phyloP scores from a whole-genome alignment of 2,888 invertebrate genomes.

The Rotaria sp. region DNA sequence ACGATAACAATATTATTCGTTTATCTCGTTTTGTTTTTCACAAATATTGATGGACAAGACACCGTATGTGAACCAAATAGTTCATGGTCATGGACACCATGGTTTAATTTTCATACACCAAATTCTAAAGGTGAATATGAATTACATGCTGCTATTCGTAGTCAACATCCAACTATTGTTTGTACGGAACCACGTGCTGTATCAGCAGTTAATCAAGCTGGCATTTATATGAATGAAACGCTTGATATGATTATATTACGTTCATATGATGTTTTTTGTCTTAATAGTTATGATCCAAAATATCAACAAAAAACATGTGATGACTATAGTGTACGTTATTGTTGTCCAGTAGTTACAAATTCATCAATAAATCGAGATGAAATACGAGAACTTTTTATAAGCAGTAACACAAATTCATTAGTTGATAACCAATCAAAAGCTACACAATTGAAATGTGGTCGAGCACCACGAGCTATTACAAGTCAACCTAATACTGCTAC shows the following conservation, averaged over 20 bases:
- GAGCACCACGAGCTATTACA: background rate
- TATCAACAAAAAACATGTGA: background rate
- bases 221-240: background rate
- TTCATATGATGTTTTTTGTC: background rate
- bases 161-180: background rate
- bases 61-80: background rate
- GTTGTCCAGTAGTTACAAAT: background rate
- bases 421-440: background rate
- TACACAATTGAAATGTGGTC: background rate
- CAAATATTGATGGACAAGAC: background rate
- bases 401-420: background rate
- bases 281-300: background rate
- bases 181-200: background rate
- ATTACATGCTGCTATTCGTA: background rate
- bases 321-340: conserved; percentile 23
- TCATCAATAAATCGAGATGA: background rate
- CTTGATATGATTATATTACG: background rate
- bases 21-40: background rate
- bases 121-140: conserved; percentile 6
- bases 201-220: conserved; percentile 3
- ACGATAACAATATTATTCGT: background rate
- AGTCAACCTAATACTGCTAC: background rate
- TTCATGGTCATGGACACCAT: conserved; percentile 8
- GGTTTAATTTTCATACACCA: conserved; percentile 20
- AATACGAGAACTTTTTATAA: background rate